Evolutionary conservation across 2,888 invertebrate species (phyloP).

Genomic region (Eristalis arbustorum): DNA sequence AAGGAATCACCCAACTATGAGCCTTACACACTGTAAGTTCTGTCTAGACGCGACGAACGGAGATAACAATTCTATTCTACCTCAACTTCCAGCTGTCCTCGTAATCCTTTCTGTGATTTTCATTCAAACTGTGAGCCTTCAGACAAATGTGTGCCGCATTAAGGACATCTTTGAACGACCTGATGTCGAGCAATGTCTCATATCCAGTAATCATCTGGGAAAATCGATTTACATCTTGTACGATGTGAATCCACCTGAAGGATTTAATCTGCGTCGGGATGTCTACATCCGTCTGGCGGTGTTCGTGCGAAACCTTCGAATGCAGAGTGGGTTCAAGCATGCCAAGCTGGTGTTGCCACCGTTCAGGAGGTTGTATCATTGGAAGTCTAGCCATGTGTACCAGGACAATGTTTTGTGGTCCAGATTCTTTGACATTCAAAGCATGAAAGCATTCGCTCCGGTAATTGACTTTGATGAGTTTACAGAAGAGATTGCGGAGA

Average conservation of each 20-base stretch:
- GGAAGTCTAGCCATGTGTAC: conserved; percentile 84
- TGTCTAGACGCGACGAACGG: background rate
- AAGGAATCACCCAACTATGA: conserved; percentile 29
- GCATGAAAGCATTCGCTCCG: conserved; percentile 86
- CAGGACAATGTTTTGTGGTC: conserved; percentile 89
- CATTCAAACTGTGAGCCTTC: conserved; percentile 48
- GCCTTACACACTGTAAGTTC: conserved; percentile 34
- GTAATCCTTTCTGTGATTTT: conserved; percentile 36
- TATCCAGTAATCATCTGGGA: conserved; percentile 42
- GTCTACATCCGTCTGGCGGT: conserved; percentile 96
- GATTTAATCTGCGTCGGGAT: conserved; percentile 97
- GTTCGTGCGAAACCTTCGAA: conserved; percentile 86
- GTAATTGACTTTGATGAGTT: conserved; percentile 93
- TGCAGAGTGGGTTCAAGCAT: conserved; percentile 75
- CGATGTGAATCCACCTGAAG: conserved; percentile 97
- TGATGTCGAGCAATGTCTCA: conserved; percentile 27
- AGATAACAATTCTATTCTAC: background rate
- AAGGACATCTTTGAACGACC: conserved; percentile 31
- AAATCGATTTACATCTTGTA: conserved; percentile 87
- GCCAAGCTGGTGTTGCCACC: conserved; percentile 92
- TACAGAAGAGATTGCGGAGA: conserved; percentile 82
- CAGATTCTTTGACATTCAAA: conserved; percentile 90
- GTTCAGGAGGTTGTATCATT: conserved; percentile 95
- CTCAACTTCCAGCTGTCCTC: conserved; percentile 36
- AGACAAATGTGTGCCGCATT: conserved; percentile 30